A percentile compares a stretch with the other conserved stretches of the same genome.
Evolutionary conservation across 92 coral and sea anemone genomes (phyloP).

Genomic region (Siderastrea siderea): DNA sequence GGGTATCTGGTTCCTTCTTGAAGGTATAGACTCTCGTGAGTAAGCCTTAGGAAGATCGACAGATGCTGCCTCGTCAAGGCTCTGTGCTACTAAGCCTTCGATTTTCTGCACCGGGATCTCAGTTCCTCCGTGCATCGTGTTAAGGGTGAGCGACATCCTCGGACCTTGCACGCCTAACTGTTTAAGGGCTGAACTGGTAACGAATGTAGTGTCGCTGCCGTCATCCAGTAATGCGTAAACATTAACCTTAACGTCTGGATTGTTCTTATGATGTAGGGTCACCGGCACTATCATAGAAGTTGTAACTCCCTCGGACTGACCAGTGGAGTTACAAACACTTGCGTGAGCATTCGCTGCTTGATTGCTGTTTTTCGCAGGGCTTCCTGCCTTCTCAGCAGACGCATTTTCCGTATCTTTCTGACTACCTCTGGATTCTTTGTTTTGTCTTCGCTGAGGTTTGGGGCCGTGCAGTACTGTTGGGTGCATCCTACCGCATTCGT

Average conservation of each 20-base stretch:
- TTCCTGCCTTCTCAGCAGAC: too few relatives aligned
- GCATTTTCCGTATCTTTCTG: too few relatives aligned
- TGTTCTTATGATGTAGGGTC: conserved; percentile 7
- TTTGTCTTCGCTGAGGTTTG: background rate
- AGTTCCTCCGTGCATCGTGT: too few relatives aligned
- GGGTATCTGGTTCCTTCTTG: too few relatives aligned
- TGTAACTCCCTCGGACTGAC: too few relatives aligned
- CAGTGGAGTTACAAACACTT: conserved; percentile 22
- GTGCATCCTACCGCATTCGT: conserved; percentile 53
- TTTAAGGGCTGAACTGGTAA: too few relatives aligned
- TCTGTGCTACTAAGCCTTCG: conserved; percentile 21
- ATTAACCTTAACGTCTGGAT: background rate
- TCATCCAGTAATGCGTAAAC: conserved; percentile 45
- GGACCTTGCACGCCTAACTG: too few relatives aligned
- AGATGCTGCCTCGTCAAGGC: conserved; percentile 21
- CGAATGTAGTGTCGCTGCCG: too few relatives aligned
- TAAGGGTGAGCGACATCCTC: too few relatives aligned
- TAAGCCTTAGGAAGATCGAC: conserved; percentile 39
- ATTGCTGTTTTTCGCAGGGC: background rate
- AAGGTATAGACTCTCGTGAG: too few relatives aligned
- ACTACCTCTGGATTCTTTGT: background rate
- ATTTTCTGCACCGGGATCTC: conserved; percentile 17
- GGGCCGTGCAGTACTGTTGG: conserved; percentile 50
- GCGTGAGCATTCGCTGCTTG: conserved; percentile 10
- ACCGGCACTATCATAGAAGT: background rate